Base-by-base conservation (phyloP, 2,888 invertebrate species). In the Arrhopalites spinosus region DNA sequence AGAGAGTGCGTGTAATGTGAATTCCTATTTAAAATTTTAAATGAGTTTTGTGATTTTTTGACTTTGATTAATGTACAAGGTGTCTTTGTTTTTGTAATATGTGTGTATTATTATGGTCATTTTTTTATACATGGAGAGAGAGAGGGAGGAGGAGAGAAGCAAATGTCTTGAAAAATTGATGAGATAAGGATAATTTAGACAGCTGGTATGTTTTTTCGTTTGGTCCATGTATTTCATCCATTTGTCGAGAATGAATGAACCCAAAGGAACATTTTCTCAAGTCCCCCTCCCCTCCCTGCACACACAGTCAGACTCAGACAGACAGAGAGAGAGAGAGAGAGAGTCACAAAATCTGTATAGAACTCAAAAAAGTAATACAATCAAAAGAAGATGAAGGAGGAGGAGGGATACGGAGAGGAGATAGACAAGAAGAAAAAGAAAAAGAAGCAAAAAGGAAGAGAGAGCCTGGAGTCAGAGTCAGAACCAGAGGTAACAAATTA, bases 171-270 rank as follows among this genome's bases (percentile, higher is more conserved):
- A 29, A 17, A 43, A 64, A 64, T 43, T 43, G 43, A 64, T 43
- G 64, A 64, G 64, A 36, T 17, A 30, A 8, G 64, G 20, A 64
- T 59, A 59, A 59, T 59, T 59, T 59, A 59, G 59, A 59, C 59
- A 59, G 59, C 25, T 25, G 27, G 59, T 59, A 59, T 59, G 20
- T 59, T 13, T 25, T 23, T 59, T 15, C 15, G 7, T 45, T 13
- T 47, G 13, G 47, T 47, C 47, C 53, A 23, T 53, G n/a, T 23
- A 53, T 53, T n/a, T 23, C 53, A 74, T 74, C 36, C 27, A 36
- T 64, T 64, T 64, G 64, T 64, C 17, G 7, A n/a, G 69, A 71
- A 71, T 71, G 71, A 71, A 71, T 71, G 71, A 30, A 71, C 43
- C 56, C 30, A 53, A 66, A 23, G 17, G n/a, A 23, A 36, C n/a